These are phyloP conservation scores for Bellardia pandia DNA, from an alignment of 2,888 invertebrate species.

Conservation along the genomic window DNA sequence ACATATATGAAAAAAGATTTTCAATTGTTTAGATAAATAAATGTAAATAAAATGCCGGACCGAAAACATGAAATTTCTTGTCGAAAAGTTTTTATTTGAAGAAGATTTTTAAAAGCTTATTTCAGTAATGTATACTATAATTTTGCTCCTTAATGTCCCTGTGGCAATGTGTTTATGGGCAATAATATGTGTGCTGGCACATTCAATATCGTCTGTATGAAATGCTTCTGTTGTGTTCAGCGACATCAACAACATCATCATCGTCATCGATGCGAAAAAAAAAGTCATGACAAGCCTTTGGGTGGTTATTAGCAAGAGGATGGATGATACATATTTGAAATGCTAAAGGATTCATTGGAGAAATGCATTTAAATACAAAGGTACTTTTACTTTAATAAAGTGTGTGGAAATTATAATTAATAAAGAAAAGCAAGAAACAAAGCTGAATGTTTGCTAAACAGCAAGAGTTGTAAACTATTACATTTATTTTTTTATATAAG, in stretches of 20 bases:
- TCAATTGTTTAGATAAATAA: too few species aligned
- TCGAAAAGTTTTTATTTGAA: too few species aligned
- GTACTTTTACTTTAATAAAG: constrained; percentile 6
- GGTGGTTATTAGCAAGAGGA: constrained; percentile 26
- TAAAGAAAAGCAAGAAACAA: background rate
- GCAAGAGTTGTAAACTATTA: too few species aligned
- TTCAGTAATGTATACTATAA: background rate
- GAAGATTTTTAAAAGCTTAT: too few species aligned
- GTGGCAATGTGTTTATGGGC: constrained; percentile 8
- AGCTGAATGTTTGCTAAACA: too few species aligned
- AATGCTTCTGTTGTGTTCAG: background rate
- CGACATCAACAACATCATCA: background rate
- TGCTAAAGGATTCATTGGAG: constrained; percentile 17
- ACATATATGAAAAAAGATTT: too few species aligned
- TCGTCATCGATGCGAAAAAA: background rate
- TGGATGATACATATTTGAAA: constrained; percentile 28
- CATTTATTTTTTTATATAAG: too few species aligned
- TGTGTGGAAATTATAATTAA: background rate
- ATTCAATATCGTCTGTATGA: background rate
- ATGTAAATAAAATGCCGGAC: too few species aligned
- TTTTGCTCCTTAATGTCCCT: background rate
- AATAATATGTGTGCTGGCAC: constrained; percentile 12
- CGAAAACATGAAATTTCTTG: too few species aligned
- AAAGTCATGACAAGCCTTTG: constrained; percentile 33
- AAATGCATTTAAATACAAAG: background rate